Evolutionary conservation across 2,113 vertebrate genomes (phyloP).

Genomic region (Tragelaphus scriptus): DNA sequence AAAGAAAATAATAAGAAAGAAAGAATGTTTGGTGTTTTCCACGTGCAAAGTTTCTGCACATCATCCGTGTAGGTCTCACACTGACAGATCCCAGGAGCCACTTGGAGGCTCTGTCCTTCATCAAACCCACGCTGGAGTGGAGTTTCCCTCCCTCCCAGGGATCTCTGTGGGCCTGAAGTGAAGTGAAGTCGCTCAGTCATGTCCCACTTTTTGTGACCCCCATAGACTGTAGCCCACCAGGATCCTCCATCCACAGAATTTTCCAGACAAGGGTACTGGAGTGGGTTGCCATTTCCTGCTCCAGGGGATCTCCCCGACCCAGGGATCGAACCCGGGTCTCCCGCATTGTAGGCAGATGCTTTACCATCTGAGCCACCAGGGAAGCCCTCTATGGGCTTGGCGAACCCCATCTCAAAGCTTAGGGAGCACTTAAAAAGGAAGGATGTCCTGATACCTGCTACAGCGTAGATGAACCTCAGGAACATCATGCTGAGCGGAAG

Average conservation of each 20-base stretch:
- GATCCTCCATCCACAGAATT: background rate
- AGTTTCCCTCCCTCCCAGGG: too few relatives aligned
- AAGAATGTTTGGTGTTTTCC: too few relatives aligned
- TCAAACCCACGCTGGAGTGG: background rate
- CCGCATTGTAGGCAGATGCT: fast-evolving
- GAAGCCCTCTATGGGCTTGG: background rate
- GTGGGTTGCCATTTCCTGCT: background rate
- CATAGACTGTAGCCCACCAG: background rate
- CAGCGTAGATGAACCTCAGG: fast-evolving
- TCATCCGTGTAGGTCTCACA: fast-evolving
- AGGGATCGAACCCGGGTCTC: background rate
- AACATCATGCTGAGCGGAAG: background rate
- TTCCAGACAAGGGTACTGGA: background rate
- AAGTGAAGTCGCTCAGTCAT: background rate
- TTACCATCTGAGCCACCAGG: background rate
- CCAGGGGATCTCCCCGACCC: background rate
- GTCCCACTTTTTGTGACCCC: background rate
- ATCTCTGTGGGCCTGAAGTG: background rate
- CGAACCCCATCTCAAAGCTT: background rate
- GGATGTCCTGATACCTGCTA: fast-evolving
- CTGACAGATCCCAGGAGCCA: background rate
- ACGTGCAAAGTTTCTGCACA: fast-evolving
- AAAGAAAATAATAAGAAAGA: background rate
- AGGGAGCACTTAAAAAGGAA: background rate
- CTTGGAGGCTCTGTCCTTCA: background rate